phyloP scores from a whole-genome alignment of 2,113 vertebrate species.

The Oryzias javanicus region DNA sequence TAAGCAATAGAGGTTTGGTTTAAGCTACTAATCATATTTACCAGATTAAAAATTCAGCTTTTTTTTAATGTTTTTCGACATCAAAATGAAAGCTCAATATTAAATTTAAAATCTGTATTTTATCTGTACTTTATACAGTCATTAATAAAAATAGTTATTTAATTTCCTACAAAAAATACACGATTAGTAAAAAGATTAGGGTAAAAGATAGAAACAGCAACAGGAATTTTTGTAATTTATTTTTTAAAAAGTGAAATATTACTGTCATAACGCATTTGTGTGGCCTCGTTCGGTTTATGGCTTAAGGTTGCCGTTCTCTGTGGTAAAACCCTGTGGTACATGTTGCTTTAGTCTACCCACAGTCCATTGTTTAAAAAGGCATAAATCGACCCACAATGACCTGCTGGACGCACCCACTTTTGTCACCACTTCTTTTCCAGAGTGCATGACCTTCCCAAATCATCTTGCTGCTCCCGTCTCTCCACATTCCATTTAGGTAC shows the following conservation, averaged over 20 bases:
- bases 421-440: slow-evolving; percentile 3
- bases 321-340: not conserved
- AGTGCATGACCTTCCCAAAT: not conserved
- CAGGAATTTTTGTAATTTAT: no score
- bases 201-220: no score
- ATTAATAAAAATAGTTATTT: no score
- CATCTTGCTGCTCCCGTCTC: not conserved
- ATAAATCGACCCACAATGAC: not conserved
- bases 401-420: slow-evolving; percentile 2
- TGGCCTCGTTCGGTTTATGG: no score
- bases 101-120: no score
- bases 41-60: not conserved
- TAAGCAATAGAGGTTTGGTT: slow-evolving; percentile 4
- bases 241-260: no score
- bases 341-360: slow-evolving; percentile 6
- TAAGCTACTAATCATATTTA: not conserved
- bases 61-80: no score
- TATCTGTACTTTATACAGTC: no score
- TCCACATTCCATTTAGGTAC: slow-evolving; percentile 21
- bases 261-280: no score
- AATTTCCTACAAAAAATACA: no score
- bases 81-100: no score
- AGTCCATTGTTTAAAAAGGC: slow-evolving; percentile 4
- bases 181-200: no score
- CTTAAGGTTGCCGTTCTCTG: slow-evolving; percentile 6